Evolutionary conservation across 2,888 invertebrate species (phyloP), one percentile per base, ranked within the genome.

Genomic region (Eupithecia vulgata): DNA sequence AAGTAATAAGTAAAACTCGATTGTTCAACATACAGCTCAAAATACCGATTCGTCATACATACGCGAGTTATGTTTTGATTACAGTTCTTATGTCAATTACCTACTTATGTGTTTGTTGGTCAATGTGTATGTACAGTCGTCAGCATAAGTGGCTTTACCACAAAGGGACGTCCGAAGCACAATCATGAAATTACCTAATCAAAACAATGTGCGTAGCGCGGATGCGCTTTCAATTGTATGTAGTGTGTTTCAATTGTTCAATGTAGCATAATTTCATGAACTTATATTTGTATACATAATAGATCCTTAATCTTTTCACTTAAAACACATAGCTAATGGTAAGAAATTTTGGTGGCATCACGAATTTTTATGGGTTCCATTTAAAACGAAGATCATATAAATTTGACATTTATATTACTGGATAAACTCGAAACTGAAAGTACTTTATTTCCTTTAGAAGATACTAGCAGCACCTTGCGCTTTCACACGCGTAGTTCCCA

Each of bases 71-170:
- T 72, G 72, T 68, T 68, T 73, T 70, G 62, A 73, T 67, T 67
- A 73, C 73, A 52, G 67, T 52, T 70, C 73, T 67, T 73, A 67
- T 67, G 73, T 67, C 52, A 70, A 68, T 67, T 70, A 64, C 61
- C 66, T 68, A 70, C 73, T 40, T 62, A 42, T 65, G 37, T 52
- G 35, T 59, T 45, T 66, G 45, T 45, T 17, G 45, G 67, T 61
- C 67, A 67, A 45, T 67, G 34, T n/a, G 35, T 66, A 52, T 10
- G 48, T 52, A 69, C 69, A 37, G 66, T 72, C 48, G 57, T 21
- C 35, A 59, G 15, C 45, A 25, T 17, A 68, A 68, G 57, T 42
- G n/a, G 21, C 8, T 25, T 25, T 57, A 57, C 57, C 25, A 57
- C 21, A 1, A 21, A n/a, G 21, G 21, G 52, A 1, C 48, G n/a